Percentiles rank a stretch among this genome's conserved stretches.
Conservation (phyloP, 2,888 invertebrate genomes). For the Agrochola litura region DNA sequence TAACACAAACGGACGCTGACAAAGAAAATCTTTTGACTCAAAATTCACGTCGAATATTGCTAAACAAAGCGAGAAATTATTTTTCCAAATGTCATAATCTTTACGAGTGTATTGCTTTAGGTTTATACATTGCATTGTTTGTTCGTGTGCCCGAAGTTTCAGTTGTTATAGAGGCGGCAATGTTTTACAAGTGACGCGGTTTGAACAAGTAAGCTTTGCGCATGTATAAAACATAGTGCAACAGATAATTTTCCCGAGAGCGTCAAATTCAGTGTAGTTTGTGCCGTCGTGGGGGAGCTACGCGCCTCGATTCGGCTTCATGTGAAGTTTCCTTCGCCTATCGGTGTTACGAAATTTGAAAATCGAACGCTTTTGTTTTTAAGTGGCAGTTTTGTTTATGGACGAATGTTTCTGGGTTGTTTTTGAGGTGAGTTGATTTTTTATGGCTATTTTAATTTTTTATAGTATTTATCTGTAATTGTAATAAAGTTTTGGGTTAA, state of each 20-base stretch:
- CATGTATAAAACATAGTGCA: slow-evolving; percentile 80
- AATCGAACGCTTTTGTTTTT: slow-evolving; percentile 70
- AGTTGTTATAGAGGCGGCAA: slow-evolving; percentile 51
- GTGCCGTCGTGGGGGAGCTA: slow-evolving; percentile 69
- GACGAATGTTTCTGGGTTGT: slow-evolving; percentile 65
- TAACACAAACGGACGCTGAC: slow-evolving; percentile 67
- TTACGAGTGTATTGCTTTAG: slow-evolving; percentile 20
- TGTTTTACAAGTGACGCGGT: slow-evolving; percentile 61
- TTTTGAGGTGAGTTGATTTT: slow-evolving; percentile 70
- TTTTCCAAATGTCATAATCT: slow-evolving; percentile 66
- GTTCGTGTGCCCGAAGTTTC: not conserved
- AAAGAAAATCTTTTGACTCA: slow-evolving; percentile 73
- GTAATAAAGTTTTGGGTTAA: not conserved
- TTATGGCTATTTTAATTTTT: not conserved
- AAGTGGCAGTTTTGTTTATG: slow-evolving; percentile 75
- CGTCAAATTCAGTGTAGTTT: slow-evolving; percentile 78
- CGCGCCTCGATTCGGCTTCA: slow-evolving; percentile 67
- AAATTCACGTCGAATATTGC: slow-evolving; percentile 74
- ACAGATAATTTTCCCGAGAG: slow-evolving; percentile 77
- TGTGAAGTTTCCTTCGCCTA: slow-evolving; percentile 75
- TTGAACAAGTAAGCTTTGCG: slow-evolving; percentile 71
- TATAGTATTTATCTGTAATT: not conserved
- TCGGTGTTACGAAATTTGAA: slow-evolving; percentile 73
- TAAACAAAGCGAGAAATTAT: slow-evolving; percentile 77
- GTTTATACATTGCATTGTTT: slow-evolving; percentile 62